Evolutionary conservation across 2,797 vertebrate species (phyloP).

Genomic region (Balearica regulorum): DNA sequence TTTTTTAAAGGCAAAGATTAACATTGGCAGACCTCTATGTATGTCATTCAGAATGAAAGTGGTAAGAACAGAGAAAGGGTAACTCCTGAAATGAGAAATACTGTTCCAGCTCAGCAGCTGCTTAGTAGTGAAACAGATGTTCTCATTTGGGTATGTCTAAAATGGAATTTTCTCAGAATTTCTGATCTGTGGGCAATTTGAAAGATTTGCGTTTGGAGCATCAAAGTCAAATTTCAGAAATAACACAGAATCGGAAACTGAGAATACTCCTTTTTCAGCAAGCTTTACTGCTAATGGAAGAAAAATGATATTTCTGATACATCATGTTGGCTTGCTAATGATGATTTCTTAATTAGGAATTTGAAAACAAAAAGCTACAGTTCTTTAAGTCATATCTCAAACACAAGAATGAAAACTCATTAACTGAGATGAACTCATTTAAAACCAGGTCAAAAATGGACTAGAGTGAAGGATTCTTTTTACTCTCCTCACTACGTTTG

Average conservation of each 20-base stretch:
- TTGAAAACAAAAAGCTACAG: neutral
- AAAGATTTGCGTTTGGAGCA: neutral
- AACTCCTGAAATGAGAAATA: conserved; percentile 11
- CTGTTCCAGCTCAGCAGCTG: neutral
- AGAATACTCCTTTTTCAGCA: neutral
- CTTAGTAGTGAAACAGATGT: neutral
- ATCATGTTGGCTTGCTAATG: neutral
- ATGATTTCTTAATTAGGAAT: neutral
- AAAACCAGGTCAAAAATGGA: neutral
- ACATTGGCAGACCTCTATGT: neutral
- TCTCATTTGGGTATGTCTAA: neutral
- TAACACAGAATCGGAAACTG: neutral
- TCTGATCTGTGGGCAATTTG: neutral
- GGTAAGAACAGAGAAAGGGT: neutral
- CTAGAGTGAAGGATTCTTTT: neutral
- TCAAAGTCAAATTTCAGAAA: neutral
- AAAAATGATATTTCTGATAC: neutral
- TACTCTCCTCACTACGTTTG: neutral
- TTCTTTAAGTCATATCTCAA: neutral
- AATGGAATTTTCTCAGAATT: neutral
- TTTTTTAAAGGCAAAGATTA: neutral
- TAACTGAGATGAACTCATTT: neutral
- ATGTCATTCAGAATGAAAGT: neutral
- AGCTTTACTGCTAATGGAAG: neutral
- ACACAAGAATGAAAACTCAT: neutral